phyloP scores from a whole-genome alignment of 2,888 invertebrate species.

The Chrysomela aeneicollis region DNA sequence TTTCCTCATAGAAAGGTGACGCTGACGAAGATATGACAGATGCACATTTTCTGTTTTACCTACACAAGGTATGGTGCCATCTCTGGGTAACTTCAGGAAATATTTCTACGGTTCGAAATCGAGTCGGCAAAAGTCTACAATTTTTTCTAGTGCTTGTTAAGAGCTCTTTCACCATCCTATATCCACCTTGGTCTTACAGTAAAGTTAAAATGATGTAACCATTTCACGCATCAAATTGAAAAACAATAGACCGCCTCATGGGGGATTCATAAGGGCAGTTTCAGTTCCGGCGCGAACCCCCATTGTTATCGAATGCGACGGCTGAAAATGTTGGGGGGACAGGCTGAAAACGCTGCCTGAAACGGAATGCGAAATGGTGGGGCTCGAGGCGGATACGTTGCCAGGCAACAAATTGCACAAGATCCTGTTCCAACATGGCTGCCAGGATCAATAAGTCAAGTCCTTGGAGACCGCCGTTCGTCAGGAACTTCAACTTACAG shows the following conservation, averaged over 20 bases:
- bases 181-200: too few species aligned
- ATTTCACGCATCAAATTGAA: background rate
- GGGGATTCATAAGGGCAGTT: background rate
- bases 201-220: too few species aligned
- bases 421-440: constrained; percentile 55
- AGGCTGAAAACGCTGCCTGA: constrained; percentile 31
- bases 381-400: constrained; percentile 56
- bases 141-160: too few species aligned
- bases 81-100: too few species aligned
- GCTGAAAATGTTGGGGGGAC: constrained; percentile 36
- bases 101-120: too few species aligned
- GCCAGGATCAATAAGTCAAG: constrained; percentile 61
- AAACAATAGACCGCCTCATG: background rate
- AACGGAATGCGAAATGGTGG: constrained; percentile 46
- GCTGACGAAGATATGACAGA: too few species aligned
- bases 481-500: constrained; percentile 14
- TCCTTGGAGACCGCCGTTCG: constrained; percentile 51
- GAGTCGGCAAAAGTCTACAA: too few species aligned
- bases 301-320: constrained; percentile 41
- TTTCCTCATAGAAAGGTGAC: too few species aligned
- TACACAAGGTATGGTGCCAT: too few species aligned
- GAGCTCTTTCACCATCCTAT: too few species aligned
- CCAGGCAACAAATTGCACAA: constrained; percentile 54
- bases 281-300: constrained; percentile 24
- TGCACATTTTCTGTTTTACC: too few species aligned